phyloP scores from a whole-genome alignment of 2,113 vertebrate genomes.

The Rhea americana region DNA sequence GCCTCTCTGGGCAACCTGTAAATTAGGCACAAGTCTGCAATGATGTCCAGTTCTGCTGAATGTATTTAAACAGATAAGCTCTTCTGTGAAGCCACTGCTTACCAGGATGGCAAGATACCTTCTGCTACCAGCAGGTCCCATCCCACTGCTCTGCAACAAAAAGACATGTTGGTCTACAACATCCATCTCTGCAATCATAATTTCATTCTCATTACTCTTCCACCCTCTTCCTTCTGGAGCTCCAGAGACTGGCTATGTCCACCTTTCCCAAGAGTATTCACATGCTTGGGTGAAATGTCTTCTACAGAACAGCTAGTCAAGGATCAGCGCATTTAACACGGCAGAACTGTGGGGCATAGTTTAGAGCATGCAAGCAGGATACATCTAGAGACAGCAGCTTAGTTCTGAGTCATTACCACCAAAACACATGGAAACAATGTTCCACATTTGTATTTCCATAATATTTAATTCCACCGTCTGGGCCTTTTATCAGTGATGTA shows the following conservation, averaged over 20 bases:
- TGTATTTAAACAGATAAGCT: rapidly evolving
- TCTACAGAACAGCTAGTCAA: neutral
- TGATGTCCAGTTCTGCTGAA: rapidly evolving
- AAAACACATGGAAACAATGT: constrained; percentile 32
- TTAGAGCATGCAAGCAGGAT: neutral
- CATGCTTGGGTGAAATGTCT: rapidly evolving
- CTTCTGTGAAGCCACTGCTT: neutral
- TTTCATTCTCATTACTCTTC: neutral
- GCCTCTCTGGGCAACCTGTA: too few species aligned
- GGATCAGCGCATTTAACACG: neutral
- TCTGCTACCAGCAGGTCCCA: neutral
- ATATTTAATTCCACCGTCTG: constrained; percentile 27
- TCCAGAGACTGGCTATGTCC: rapidly evolving
- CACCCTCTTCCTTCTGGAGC: neutral
- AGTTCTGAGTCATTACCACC: constrained; percentile 28
- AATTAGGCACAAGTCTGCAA: neutral
- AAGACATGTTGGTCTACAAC: neutral
- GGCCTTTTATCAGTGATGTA: constrained; percentile 15
- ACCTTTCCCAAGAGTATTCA: rapidly evolving
- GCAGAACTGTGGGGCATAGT: neutral
- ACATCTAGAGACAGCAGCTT: neutral
- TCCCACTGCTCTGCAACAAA: neutral
- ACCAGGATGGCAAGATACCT: neutral
- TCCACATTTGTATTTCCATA: constrained; percentile 13
- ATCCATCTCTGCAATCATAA: neutral